Evolutionary conservation across 2,888 invertebrate genomes (phyloP), one percentile per base, ranked within the genome.

Genomic region (Atethmia centrago): DNA sequence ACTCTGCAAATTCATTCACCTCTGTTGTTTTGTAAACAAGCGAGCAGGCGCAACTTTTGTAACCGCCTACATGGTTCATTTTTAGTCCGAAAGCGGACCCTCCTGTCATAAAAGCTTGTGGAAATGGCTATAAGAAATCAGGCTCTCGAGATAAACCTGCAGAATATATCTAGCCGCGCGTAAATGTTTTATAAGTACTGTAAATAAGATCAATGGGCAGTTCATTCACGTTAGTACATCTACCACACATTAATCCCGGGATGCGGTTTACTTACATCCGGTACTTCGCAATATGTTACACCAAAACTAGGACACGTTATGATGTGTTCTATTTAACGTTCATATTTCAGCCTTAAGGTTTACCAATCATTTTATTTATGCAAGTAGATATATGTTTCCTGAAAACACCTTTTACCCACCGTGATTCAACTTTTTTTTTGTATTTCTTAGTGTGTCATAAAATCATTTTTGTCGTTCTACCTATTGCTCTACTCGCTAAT

Each of bases 251-350:
- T 85, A 87, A 87, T 86, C 87, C 83, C 84, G 84, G 85, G 87
- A 86, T 87, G 86, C 79, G 87, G 87, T 87, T 87, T 82, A 87
- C 85, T 87, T 85, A 82, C 87, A 82, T 86, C 87, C 87, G 77
- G 71, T 81, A 76, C 70, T 83, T 81, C 71, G 81, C 74, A 87
- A 86, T 82, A 77, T 85, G 82, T 79, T 84, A 71, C 74, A 65
- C 61, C 36, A 67, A 71, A 86, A 76, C 76, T 79, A 76, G 86
- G 81, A 65, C 86, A 75, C 80, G 71, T 74, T 79, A 84, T 77
- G 76, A 85, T 79, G 76, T 72, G 87, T 71, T 81, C 86, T 77
- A 83, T 86, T 83, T 85, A 76, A 71, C 76, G 65, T 58, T 75
- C 63, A 76, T 71, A 81, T 85, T 83, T 81, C 66, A 70, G 70